Evolutionary conservation across 2,888 invertebrate species (phyloP), one percentile per base, ranked within the genome.

Genomic region (Tridacna crocea): DNA sequence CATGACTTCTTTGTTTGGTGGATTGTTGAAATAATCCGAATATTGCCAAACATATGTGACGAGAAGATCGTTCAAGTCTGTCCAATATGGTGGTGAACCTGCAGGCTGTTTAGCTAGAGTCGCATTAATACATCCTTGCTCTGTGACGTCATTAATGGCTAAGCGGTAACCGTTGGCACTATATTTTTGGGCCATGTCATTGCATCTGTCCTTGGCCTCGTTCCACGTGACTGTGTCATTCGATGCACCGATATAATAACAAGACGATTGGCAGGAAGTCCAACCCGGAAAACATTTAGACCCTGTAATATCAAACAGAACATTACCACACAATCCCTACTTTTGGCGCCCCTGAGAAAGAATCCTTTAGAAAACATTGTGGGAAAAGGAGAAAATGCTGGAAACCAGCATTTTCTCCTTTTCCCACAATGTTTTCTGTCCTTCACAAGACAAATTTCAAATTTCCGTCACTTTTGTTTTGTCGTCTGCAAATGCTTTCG

Each of bases 31-130:
- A 19, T 70, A 82, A 22, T 80, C 82, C 26, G 76, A 70, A 68
- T 81, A 89, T 26, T 77, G 74, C 89, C 89, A 90, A 0, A 89
- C 66, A 8, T 89, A 88, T 70, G 87, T 85, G 4, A 70, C 47
- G 22, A 72, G 51, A 8, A 83, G 61, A 63, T 89, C 90, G 66
- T 77, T 88, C 19, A 90, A 74, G 61, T 86, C 89, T 1, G 88
- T 89, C 90, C 89, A 90, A 81, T 84, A 89, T 10, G 83, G 84
- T 0, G 83, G 79, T 0, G 79, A 66, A 8, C 81, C 80, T 1
- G 72, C 65, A 15, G 82, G 83, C 47, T 80, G 66, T 63, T 75
- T 48, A 8, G 55, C 60, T 47, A 85, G 58, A 15, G 66, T 46
- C 8, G 17, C 19, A 55, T 82, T 66, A 24, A 86, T 66, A 55